Conservation (phyloP, 2,888 invertebrate species). For the Crematogaster levior region DNA sequence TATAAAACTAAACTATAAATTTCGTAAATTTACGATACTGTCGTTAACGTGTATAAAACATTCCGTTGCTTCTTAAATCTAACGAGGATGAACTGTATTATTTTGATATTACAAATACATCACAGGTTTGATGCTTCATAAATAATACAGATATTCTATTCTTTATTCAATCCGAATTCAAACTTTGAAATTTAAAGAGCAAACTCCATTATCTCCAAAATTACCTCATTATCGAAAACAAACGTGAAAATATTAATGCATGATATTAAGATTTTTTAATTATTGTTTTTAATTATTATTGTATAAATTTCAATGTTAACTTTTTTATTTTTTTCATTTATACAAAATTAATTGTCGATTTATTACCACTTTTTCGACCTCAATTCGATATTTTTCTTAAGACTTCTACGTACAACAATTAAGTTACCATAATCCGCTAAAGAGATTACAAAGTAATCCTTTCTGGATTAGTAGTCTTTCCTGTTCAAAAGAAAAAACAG, state of each 20-base stretch:
- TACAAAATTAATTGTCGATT: not conserved
- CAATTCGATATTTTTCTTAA: not conserved
- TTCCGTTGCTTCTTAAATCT: not conserved
- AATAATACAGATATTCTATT: not conserved
- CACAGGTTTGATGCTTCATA: not conserved
- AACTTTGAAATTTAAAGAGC: constrained; percentile 6
- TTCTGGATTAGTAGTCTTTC: no score
- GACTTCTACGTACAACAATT: not conserved
- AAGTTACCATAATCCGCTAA: not conserved
- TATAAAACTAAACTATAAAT: no score
- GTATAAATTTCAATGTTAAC: not conserved
- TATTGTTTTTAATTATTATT: not conserved
- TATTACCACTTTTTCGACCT: not conserved
- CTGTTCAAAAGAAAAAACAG: not conserved
- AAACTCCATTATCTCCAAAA: no score
- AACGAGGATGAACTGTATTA: not conserved
- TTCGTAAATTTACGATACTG: not conserved
- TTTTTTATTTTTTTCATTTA: not conserved
- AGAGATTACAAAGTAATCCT: not conserved
- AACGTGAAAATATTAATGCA: not conserved
- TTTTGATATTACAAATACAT: not conserved
- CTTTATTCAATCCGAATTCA: not conserved
- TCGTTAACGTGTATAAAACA: not conserved
- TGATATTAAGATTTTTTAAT: not conserved
- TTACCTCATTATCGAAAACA: not conserved